Percentiles rank a stretch among this genome's conserved stretches.
These are phyloP conservation scores for Perizoma flavofasciatum DNA, from an alignment of 2,888 invertebrate species.

Conservation along the genomic window DNA sequence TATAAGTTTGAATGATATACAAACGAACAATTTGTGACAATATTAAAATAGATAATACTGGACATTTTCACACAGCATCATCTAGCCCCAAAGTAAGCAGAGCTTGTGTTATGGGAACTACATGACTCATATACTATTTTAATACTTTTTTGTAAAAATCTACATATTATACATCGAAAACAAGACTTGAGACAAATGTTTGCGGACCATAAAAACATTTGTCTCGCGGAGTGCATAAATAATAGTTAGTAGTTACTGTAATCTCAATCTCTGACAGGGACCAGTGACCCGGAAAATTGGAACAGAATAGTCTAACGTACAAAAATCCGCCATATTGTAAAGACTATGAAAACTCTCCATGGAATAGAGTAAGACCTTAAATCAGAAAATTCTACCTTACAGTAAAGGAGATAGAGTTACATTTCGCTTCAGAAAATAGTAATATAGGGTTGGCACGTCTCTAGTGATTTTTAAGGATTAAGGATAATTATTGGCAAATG, in stretches of 20 bases:
- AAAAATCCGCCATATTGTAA: constrained; percentile 16
- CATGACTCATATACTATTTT: too few species aligned
- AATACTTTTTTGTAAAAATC: too few species aligned
- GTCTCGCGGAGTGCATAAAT: constrained; percentile 5
- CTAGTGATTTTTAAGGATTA: constrained; percentile 68
- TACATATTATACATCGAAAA: too few species aligned
- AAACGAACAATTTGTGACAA: too few species aligned
- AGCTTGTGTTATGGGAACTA: not conserved
- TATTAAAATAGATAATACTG: not conserved
- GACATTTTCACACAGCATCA: not conserved
- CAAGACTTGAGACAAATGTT: too few species aligned
- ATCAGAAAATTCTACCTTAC: constrained; percentile 12
- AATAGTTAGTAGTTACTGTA: constrained; percentile 15
- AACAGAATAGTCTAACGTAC: constrained; percentile 51
- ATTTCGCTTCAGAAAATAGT: not conserved
- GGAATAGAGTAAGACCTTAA: not conserved
- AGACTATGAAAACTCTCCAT: not conserved
- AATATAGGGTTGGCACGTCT: constrained; percentile 47
- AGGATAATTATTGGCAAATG: constrained; percentile 60
- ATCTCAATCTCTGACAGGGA: constrained; percentile 53
- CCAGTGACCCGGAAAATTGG: constrained; percentile 78
- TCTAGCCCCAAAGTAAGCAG: not conserved
- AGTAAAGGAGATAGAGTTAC: not conserved
- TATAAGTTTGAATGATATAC: too few species aligned
- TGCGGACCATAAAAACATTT: too few species aligned